phyloP scores from a whole-genome alignment of 2,797 vertebrate genomes.

The Pelobates cultripes region DNA sequence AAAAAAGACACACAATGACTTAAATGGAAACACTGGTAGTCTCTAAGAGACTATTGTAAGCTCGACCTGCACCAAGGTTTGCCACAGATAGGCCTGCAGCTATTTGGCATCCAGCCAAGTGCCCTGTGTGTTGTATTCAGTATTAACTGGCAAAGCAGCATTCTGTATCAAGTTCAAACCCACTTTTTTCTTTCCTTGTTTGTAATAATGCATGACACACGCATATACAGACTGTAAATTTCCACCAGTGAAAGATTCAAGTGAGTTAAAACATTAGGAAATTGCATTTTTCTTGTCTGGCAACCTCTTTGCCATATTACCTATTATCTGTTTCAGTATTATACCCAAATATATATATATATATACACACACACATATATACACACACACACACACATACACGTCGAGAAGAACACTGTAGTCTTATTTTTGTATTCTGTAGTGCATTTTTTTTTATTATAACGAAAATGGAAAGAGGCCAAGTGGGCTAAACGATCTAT shows the following conservation, averaged over 20 bases:
- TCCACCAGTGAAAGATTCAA: slow-evolving; percentile 12
- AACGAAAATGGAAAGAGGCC: too few species aligned
- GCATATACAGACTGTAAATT: slow-evolving; percentile 28
- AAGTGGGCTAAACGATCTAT: too few species aligned
- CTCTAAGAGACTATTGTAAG: slow-evolving; percentile 23
- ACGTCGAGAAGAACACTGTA: too few species aligned
- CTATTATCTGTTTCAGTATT: background rate
- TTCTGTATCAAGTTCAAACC: slow-evolving; percentile 45
- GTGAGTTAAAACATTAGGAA: background rate
- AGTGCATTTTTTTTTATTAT: too few species aligned
- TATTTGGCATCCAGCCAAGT: slow-evolving; percentile 31
- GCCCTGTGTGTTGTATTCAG: slow-evolving; percentile 20
- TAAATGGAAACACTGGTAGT: slow-evolving; percentile 32
- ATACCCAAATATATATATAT: too few species aligned
- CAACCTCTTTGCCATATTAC: background rate
- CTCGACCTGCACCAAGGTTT: slow-evolving; percentile 58
- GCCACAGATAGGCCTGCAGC: slow-evolving; percentile 25
- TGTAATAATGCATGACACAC: slow-evolving; percentile 36
- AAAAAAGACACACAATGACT: slow-evolving; percentile 25
- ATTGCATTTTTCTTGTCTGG: background rate
- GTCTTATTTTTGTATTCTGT: too few species aligned
- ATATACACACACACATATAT: too few species aligned
- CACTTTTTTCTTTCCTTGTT: slow-evolving; percentile 13
- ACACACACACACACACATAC: too few species aligned
- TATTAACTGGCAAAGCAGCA: slow-evolving; percentile 21